Conservation (phyloP, 2,113 vertebrate species). For the Cervus canadensis region DNA sequence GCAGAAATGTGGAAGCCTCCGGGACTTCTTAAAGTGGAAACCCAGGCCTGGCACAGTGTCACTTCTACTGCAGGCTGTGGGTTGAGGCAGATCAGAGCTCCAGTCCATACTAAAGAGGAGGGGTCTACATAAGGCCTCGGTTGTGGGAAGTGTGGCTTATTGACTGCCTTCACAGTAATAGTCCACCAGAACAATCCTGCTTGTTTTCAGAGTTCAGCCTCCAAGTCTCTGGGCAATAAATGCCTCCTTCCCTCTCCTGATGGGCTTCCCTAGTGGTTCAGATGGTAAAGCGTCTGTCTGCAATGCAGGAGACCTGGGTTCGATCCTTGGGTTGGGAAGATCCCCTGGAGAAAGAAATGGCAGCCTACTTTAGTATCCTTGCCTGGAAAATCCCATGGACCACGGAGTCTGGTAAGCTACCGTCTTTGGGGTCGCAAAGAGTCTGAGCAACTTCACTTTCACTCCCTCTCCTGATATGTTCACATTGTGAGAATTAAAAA, state of each 20-base stretch:
- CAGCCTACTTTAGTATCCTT: too few relatives aligned
- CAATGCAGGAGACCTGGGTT: too few relatives aligned
- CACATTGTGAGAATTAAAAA: neutral
- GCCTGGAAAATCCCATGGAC: too few relatives aligned
- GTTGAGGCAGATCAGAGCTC: neutral
- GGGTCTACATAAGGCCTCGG: fast-evolving
- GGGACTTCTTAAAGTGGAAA: neutral
- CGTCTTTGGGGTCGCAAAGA: too few relatives aligned
- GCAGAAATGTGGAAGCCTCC: neutral
- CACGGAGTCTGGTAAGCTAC: too few relatives aligned
- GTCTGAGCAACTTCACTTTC: too few relatives aligned
- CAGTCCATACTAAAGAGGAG: neutral
- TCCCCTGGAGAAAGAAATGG: too few relatives aligned
- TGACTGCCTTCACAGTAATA: neutral
- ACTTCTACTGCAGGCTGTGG: neutral
- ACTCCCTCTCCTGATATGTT: neutral
- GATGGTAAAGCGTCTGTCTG: too few relatives aligned
- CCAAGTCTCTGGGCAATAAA: neutral
- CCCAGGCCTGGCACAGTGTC: too few relatives aligned
- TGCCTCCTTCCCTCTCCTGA: neutral
- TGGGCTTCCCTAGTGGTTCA: too few relatives aligned
- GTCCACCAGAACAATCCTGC: neutral
- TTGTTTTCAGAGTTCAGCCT: neutral
- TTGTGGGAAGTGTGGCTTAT: neutral
- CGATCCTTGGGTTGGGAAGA: too few relatives aligned